Evolutionary conservation across 2,113 vertebrate species (phyloP), one percentile per base, ranked within the genome.

Genomic region (Nycticebus coucang): DNA sequence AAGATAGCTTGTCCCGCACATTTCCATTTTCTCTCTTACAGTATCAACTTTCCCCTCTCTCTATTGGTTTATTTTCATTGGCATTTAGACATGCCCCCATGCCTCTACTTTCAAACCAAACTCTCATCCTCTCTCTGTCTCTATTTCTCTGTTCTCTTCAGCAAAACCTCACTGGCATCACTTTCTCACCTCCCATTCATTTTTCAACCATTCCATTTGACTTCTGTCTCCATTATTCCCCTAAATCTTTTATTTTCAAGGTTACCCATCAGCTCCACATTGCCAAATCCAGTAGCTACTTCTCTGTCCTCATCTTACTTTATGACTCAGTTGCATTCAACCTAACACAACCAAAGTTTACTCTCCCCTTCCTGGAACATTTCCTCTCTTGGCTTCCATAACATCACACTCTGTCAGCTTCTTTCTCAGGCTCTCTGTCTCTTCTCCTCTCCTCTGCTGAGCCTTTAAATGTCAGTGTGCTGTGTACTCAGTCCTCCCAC

Each of bases 381-480:
- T 7, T 62, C 89, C 75, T 30, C 83, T 30, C 92, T 89, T 96
- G 95, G 97, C 97, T 93, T 53, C 55, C 30, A 5, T 4, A 12
- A 5, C 33, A 18, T 59, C 53, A n/a, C 95, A n/a, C 78, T 72
- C 71, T 77, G 86, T 89, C 89, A 79, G 87, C 72, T 60, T 79
- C 77, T 75, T 45, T 57, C 89, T 84, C 68, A 30, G 50, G 50
- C 84, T 96, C 60, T 68, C 95, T 78, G 91, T 94, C 93, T 95
- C 71, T 13, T 80, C 69, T 96, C 45, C 45, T 50, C 45, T 77
- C 86, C 92, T 94, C 92, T 84, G 80, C 75, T 19, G n/a, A 93
- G 97, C 83, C 72, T 41, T 93, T 96, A 97, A 97, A 96, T 97
- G 97, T 95, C 97, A 97, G 41, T 30, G 19, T 68, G 59, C 85